A percentile compares a stretch with the other conserved stretches of the same genome.
phyloP scores from a whole-genome alignment of 2,113 vertebrate genomes.

The Tupaia chinensis region DNA sequence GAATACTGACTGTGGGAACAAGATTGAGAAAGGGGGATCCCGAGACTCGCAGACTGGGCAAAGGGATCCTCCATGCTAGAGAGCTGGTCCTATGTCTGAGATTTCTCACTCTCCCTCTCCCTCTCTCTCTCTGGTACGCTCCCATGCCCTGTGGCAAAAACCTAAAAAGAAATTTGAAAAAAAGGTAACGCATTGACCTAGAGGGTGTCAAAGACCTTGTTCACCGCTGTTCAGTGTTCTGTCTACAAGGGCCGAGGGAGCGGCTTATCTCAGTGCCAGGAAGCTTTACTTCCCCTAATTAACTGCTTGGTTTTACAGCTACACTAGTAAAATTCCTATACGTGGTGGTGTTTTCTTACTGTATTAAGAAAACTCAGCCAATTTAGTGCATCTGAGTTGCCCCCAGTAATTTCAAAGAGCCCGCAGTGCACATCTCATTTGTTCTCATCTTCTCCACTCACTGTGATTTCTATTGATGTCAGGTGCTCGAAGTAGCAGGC shows the following conservation, averaged over 20 bases:
- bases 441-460: neutral
- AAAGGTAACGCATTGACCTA: neutral
- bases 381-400: neutral
- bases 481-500: neutral
- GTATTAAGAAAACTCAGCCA: neutral
- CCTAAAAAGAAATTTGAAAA: neutral
- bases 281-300: neutral
- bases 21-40: too few species aligned
- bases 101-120: too few species aligned
- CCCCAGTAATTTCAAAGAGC: neutral
- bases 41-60: too few species aligned
- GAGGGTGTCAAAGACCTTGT: neutral
- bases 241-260: neutral
- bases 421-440: neutral
- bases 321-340: neutral
- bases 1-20: too few species aligned
- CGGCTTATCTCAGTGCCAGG: neutral
- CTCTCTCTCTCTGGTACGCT: too few species aligned
- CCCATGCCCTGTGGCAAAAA: too few species aligned
- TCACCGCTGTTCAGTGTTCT: neutral
- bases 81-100: too few species aligned
- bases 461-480: neutral
- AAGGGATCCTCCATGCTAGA: too few species aligned
- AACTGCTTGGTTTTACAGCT: neutral
- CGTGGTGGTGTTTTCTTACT: slow-evolving; percentile 7